Conservation (phyloP, 2,888 invertebrate genomes). For the Chymomyza procnemis region DNA sequence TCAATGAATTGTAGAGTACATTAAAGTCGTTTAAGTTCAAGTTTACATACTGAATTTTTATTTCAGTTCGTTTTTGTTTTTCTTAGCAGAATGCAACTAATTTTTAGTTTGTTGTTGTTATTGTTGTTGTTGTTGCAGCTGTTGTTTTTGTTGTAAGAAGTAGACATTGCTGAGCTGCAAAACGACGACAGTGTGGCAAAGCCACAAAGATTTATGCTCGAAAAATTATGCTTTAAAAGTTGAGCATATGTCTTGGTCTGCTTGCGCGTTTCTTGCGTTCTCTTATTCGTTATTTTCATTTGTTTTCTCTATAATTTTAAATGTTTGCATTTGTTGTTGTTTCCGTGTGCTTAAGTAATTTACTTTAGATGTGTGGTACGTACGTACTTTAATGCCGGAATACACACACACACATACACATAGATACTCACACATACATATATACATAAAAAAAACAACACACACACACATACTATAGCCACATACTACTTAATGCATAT, state of each 20-base stretch:
- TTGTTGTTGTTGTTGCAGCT: constrained; percentile 45
- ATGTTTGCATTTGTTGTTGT: background rate
- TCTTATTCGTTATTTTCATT: constrained; percentile 1
- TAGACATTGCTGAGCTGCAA: background rate
- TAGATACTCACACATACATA: too few species aligned
- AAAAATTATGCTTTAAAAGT: constrained; percentile 71
- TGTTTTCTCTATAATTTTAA: constrained; percentile 12
- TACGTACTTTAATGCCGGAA: constrained; percentile 57
- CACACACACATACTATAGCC: constrained; percentile 1
- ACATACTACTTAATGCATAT: constrained; percentile 54
- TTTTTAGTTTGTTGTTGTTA: constrained; percentile 61
- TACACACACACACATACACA: constrained; percentile 12
- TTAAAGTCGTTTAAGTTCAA: too few species aligned
- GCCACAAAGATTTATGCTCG: constrained; percentile 66
- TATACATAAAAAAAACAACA: too few species aligned
- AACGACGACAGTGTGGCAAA: constrained; percentile 36
- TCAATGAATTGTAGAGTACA: too few species aligned
- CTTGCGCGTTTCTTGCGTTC: constrained; percentile 10
- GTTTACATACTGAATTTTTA: too few species aligned
- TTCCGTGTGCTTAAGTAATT: constrained; percentile 58
- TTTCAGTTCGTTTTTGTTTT: constrained; percentile 8
- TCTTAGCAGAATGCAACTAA: constrained; percentile 62
- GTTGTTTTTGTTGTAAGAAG: constrained; percentile 4
- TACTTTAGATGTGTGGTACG: constrained; percentile 36
- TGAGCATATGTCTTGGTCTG: constrained; percentile 49